phyloP scores from a whole-genome alignment of 2,888 invertebrate species.

The Hofmannophila pseudospretella region DNA sequence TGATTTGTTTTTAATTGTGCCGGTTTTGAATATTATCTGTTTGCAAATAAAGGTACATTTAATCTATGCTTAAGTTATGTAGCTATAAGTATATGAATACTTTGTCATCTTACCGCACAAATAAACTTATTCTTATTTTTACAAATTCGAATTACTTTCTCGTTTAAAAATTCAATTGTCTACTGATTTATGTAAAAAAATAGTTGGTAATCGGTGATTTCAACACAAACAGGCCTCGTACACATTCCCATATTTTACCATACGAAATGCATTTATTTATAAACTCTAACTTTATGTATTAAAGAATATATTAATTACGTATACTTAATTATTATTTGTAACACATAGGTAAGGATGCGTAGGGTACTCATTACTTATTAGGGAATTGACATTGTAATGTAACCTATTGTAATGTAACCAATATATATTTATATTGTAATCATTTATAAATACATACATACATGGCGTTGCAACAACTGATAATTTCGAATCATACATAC shows the following conservation, averaged over 20 bases:
- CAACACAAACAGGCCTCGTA: background rate
- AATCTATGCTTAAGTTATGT: no score
- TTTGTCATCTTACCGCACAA: no score
- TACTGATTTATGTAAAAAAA: no score
- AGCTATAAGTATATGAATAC: no score
- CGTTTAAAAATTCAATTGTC: no score
- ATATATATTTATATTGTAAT: slow-evolving; percentile 33
- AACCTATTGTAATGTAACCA: no score
- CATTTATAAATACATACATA: slow-evolving; percentile 11
- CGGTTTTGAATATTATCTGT: no score
- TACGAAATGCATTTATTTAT: slow-evolving; percentile 64
- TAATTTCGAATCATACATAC: background rate
- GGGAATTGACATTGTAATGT: slow-evolving; percentile 65
- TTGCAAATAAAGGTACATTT: no score
- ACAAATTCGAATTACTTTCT: no score
- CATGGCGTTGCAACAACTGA: background rate
- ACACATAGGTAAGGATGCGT: slow-evolving; percentile 49
- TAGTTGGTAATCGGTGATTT: no score
- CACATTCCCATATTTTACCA: slow-evolving; percentile 59
- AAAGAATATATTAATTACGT: slow-evolving; percentile 21
- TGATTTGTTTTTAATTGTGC: no score
- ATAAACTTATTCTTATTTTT: no score
- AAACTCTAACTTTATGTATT: slow-evolving; percentile 25
- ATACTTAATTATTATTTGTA: slow-evolving; percentile 31
- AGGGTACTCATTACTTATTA: slow-evolving; percentile 55